Conservation (phyloP, 2,888 invertebrate species). For the Tetragnatha montana region DNA sequence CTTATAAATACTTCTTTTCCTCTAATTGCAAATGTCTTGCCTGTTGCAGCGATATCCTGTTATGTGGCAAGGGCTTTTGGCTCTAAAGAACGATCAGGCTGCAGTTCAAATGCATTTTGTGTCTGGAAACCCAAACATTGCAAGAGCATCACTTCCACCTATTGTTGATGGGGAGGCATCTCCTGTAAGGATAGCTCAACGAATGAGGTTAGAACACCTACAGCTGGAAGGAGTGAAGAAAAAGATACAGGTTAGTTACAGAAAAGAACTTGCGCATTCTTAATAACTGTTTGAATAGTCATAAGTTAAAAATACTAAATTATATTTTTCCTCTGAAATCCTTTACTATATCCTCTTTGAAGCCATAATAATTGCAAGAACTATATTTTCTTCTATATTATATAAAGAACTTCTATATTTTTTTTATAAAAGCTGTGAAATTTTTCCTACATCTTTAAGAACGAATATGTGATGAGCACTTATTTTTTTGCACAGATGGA, state of each 20-base stretch:
- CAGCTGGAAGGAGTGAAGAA: constrained; percentile 97
- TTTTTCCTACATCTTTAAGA: no score
- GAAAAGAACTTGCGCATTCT: background rate
- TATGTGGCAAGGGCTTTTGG: constrained; percentile 97
- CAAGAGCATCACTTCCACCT: constrained; percentile 90
- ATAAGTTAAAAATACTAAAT: no score
- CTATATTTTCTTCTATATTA: no score
- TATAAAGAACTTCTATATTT: no score
- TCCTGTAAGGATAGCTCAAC: constrained; percentile 93
- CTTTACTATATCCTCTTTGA: no score
- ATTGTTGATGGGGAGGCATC: constrained; percentile 83
- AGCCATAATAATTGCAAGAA: no score
- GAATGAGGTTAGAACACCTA: constrained; percentile 96
- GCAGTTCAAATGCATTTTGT: constrained; percentile 99
- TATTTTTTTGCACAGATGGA: constrained; percentile 82
- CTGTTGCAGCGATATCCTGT: constrained; percentile 89
- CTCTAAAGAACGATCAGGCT: constrained; percentile 96
- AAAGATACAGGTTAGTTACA: constrained; percentile 86
- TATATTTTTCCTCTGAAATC: no score
- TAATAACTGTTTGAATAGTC: no score
- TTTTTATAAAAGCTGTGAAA: no score
- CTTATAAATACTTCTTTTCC: background rate
- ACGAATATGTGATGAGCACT: no score
- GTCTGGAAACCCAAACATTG: constrained; percentile 92
- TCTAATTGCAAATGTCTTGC: background rate